These are phyloP conservation scores for Cynoglossus semilaevis DNA, from an alignment of 2,113 vertebrate genomes.

Conservation along the genomic window DNA sequence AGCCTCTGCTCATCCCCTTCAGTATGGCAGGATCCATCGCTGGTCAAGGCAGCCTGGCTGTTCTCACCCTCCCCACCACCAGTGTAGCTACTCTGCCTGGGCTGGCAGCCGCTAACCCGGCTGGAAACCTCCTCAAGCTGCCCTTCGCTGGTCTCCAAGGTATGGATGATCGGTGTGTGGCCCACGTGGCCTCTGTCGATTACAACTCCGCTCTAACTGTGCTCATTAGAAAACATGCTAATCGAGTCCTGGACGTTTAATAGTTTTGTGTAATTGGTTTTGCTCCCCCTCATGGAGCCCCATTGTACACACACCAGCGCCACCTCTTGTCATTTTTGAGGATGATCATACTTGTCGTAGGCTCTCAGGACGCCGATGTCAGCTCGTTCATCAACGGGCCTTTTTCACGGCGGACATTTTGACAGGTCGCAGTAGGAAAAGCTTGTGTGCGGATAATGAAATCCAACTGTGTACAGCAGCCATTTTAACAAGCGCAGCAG, in stretches of 20 bases:
- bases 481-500: too few relatives aligned
- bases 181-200: neutral
- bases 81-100: conserved; percentile 89
- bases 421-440: neutral
- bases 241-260: too few relatives aligned
- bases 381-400: neutral
- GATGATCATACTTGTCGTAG: neutral
- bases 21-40: conserved; percentile 91
- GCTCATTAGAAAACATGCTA: too few relatives aligned
- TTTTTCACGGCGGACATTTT: neutral
- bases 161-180: conserved; percentile 61
- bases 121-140: conserved; percentile 88
- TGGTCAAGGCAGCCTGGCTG: conserved; percentile 91
- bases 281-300: neutral
- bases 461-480: too few relatives aligned
- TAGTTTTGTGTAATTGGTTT: neutral
- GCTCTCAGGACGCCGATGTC: neutral
- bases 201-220: neutral
- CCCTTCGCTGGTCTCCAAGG: conserved; percentile 90
- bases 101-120: conserved; percentile 80
- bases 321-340: neutral
- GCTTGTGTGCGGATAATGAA: too few relatives aligned
- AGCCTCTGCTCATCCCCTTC: conserved; percentile 95
- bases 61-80: conserved; percentile 92
- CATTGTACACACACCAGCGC: neutral